phyloP scores from a whole-genome alignment of 2,797 vertebrate species.

The Champsocephalus esox region DNA sequence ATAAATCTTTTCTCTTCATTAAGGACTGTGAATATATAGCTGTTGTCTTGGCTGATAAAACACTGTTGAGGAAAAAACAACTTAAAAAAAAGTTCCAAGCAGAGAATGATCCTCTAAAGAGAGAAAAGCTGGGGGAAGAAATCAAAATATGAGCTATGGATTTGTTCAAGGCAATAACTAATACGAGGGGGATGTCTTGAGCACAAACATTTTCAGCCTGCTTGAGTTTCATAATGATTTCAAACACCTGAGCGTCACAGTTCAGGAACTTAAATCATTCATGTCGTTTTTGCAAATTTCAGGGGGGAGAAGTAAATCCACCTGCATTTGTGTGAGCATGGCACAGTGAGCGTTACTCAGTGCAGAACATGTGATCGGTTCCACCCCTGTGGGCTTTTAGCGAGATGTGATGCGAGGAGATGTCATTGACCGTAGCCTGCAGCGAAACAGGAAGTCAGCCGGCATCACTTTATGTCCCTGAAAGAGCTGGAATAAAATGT shows the following conservation, averaged over 20 bases:
- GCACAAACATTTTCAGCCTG: slow-evolving; percentile 41
- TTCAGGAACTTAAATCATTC: slow-evolving; percentile 17
- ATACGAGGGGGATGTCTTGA: background rate
- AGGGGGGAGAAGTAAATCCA: background rate
- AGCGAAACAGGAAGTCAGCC: slow-evolving; percentile 40
- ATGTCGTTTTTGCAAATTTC: slow-evolving; percentile 16
- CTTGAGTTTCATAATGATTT: slow-evolving; percentile 47
- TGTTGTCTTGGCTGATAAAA: background rate
- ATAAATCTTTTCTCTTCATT: background rate
- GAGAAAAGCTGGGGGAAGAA: slow-evolving; percentile 9
- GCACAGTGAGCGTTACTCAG: background rate
- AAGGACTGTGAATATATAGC: background rate
- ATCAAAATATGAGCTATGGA: slow-evolving; percentile 15
- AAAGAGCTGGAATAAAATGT: slow-evolving; percentile 48
- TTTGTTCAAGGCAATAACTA: slow-evolving; percentile 35
- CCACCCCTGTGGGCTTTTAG: slow-evolving; percentile 28
- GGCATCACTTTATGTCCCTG: slow-evolving; percentile 38
- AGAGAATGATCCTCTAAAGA: slow-evolving; percentile 1
- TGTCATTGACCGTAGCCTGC: slow-evolving; percentile 34
- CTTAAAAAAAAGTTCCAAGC: slow-evolving; percentile 2
- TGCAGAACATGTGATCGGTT: slow-evolving; percentile 31
- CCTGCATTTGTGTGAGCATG: slow-evolving; percentile 17
- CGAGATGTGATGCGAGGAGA: slow-evolving; percentile 31
- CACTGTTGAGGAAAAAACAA: background rate
- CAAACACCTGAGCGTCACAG: slow-evolving; percentile 32